phyloP scores from a whole-genome alignment of 2,888 invertebrate species.

The Stenolophus ochropezus region DNA sequence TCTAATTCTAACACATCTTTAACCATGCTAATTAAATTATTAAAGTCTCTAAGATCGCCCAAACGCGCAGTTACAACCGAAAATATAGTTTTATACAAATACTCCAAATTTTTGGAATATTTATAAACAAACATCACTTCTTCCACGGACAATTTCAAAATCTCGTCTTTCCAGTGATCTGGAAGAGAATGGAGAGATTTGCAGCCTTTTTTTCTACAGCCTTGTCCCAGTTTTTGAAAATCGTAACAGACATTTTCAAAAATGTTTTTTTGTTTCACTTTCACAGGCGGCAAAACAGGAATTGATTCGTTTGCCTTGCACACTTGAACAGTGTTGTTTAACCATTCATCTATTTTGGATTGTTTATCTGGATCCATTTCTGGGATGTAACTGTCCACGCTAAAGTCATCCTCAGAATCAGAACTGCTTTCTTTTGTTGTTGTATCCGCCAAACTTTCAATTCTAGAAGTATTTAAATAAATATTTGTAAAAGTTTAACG shows the following conservation, averaged over 20 bases:
- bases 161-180: constrained; percentile 5
- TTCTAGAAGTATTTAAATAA: no score
- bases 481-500: no score
- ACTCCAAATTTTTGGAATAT: neutral
- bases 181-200: constrained; percentile 13
- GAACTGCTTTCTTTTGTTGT: neutral
- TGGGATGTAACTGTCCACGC: neutral
- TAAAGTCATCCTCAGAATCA: neutral
- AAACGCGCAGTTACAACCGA: constrained; percentile 21
- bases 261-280: neutral
- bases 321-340: neutral
- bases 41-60: constrained; percentile 46
- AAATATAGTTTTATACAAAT: constrained; percentile 49
- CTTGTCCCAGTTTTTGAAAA: neutral
- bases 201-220: neutral
- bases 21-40: constrained; percentile 42
- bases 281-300: neutral
- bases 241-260: neutral
- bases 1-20: constrained; percentile 47
- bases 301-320: neutral
- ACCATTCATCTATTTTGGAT: neutral
- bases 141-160: neutral
- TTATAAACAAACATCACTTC: neutral
- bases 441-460: constrained; percentile 20
- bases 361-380: neutral